Conservation (phyloP, 2,113 vertebrate species). For the Burhinus oedicnemus region DNA sequence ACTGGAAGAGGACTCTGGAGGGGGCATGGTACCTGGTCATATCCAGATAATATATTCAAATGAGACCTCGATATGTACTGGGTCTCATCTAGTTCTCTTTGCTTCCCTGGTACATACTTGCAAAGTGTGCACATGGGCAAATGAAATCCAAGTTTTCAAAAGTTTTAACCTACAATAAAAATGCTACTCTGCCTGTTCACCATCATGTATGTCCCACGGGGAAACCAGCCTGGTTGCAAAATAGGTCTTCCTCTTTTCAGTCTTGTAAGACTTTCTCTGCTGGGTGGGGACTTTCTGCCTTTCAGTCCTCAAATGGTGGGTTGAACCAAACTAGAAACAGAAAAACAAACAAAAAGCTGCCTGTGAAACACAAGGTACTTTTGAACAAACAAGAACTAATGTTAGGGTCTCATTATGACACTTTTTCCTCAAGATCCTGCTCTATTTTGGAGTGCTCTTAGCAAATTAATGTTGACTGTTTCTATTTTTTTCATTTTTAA, state of each 20-base stretch:
- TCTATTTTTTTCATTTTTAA: neutral
- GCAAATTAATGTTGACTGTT: neutral
- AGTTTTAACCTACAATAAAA: neutral
- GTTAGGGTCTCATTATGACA: neutral
- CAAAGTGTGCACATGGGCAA: neutral
- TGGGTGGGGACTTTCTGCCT: constrained; percentile 20
- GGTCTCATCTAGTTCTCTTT: neutral
- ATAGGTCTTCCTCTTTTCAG: constrained; percentile 16
- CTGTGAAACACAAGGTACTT: neutral
- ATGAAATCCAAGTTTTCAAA: neutral
- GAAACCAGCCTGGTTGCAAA: constrained; percentile 20
- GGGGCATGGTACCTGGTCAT: neutral
- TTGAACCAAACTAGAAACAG: neutral
- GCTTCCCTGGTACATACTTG: neutral
- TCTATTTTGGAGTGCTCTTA: neutral
- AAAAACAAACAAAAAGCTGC: neutral
- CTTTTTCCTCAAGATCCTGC: neutral
- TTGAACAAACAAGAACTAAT: neutral
- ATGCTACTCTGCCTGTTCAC: neutral
- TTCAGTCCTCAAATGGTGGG: neutral
- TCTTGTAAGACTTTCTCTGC: constrained; percentile 2
- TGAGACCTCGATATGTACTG: neutral
- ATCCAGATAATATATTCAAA: neutral
- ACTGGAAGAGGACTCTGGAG: neutral
- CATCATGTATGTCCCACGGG: neutral